These are phyloP conservation scores for Ctenomys sociabilis DNA, from an alignment of 2,113 vertebrate genomes.

Conservation along the genomic window DNA sequence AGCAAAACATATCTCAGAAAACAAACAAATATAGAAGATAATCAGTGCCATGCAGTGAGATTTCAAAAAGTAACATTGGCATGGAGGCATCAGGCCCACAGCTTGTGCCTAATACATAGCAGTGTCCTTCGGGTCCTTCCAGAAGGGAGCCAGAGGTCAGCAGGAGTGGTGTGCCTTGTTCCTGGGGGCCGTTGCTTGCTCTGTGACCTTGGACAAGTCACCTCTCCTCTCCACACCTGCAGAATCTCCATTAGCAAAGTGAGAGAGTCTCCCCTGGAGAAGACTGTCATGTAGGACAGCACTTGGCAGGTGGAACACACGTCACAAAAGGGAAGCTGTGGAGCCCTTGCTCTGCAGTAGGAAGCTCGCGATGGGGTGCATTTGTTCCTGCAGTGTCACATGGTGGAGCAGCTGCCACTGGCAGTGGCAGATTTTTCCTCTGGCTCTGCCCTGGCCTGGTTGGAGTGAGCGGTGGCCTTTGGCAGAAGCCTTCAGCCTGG, in stretches of 20 bases:
- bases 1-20: neutral
- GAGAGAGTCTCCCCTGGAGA: neutral
- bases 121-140: neutral
- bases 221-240: fast-evolving
- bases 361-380: neutral
- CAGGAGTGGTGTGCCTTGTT: neutral
- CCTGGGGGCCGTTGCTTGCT: neutral
- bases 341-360: neutral
- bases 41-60: neutral
- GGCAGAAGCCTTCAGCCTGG: neutral
- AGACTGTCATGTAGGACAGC: neutral
- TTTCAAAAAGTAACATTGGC: neutral
- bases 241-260: neutral
- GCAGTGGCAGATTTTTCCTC: neutral
- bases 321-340: neutral
- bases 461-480: neutral
- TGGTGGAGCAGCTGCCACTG: neutral
- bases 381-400: neutral
- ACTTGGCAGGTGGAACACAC: neutral
- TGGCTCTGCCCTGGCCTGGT: neutral
- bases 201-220: neutral
- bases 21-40: neutral
- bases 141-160: neutral
- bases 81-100: neutral
- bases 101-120: neutral